A percentile compares a stretch with the other conserved stretches of the same genome.
These are phyloP conservation scores for Papilio xuthus DNA, from an alignment of 1,140 invertebrate species.

Conservation along the genomic window DNA sequence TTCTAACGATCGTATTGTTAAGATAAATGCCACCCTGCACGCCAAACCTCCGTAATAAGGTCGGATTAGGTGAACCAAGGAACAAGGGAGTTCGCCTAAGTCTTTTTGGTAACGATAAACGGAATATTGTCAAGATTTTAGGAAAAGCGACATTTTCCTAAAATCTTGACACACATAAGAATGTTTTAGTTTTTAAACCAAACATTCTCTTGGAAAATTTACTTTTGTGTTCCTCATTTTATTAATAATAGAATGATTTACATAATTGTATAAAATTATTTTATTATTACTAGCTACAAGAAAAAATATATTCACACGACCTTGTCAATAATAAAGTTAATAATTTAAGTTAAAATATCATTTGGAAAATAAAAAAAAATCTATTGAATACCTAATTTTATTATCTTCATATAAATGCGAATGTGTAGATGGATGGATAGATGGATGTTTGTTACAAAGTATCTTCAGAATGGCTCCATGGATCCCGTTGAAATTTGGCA, in stretches of 20 bases:
- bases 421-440: too few species aligned
- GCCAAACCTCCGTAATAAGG: constrained; percentile 48
- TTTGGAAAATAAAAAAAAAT: too few species aligned
- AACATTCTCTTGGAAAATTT: not conserved
- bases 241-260: too few species aligned
- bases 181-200: not conserved
- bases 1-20: constrained; percentile 56
- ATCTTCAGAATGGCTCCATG: too few species aligned
- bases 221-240: not conserved
- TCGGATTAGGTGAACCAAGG: constrained; percentile 22
- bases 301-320: not conserved
- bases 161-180: too few species aligned
- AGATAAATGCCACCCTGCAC: constrained; percentile 54
- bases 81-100: not conserved
- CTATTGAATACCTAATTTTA: too few species aligned
- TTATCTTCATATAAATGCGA: too few species aligned
- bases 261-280: too few species aligned
- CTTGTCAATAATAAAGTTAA: not conserved
- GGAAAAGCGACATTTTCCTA: not conserved
- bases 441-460: too few species aligned
- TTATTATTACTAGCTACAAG: too few species aligned
- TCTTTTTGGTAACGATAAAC: not conserved
- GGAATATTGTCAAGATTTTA: not conserved
- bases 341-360: not conserved
- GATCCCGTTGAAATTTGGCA: too few species aligned